Evolutionary conservation across 2,113 vertebrate genomes (phyloP).

Genomic region (Empidonax alnorum): DNA sequence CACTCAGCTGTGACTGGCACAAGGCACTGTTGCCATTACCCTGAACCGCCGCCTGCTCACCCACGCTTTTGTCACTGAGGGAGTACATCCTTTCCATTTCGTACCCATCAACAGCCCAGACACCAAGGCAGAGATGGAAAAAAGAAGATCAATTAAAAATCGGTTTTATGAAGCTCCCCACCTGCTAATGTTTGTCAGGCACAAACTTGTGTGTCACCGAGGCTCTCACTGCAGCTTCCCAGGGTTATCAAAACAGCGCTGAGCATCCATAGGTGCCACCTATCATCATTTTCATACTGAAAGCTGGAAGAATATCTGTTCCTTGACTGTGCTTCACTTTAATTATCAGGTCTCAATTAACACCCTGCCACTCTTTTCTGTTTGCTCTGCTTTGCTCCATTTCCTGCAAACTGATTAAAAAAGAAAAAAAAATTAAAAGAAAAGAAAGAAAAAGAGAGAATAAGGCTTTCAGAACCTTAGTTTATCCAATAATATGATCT

Average conservation of each 20-base stretch:
- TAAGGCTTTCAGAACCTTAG: background rate
- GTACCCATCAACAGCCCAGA: background rate
- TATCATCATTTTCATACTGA: background rate
- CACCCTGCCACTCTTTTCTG: slow-evolving; percentile 21
- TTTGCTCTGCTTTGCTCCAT: background rate
- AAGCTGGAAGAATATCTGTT: background rate
- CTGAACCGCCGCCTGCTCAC: accelerated
- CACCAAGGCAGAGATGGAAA: background rate
- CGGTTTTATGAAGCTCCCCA: background rate
- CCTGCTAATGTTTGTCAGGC: background rate
- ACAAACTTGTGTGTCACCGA: background rate
- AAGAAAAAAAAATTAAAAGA: too few relatives aligned
- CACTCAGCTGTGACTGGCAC: background rate
- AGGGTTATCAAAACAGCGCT: background rate
- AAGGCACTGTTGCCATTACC: background rate
- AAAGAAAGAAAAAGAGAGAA: background rate
- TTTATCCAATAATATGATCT: background rate
- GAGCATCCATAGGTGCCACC: background rate
- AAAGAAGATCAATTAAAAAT: background rate
- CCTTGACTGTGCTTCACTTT: background rate
- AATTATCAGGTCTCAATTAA: slow-evolving; percentile 48
- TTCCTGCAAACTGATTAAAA: background rate
- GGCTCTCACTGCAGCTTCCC: background rate
- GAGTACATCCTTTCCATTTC: background rate
- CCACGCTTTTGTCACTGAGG: background rate